phyloP scores from a whole-genome alignment of 2,888 invertebrate species.

The Tenthredo distinguenda region DNA sequence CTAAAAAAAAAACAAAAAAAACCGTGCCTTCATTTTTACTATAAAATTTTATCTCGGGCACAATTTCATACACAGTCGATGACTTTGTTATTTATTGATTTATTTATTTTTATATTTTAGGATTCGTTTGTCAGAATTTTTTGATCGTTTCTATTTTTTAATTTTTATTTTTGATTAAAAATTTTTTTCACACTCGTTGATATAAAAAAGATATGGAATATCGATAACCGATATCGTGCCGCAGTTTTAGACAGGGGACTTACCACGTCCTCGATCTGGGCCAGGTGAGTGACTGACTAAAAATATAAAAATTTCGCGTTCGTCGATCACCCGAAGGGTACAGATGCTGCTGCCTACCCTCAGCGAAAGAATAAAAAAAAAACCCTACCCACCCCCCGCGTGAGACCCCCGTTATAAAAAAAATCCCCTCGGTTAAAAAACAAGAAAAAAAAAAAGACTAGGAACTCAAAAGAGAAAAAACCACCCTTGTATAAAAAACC shows the following conservation, averaged over 20 bases:
- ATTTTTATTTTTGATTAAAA: not conserved
- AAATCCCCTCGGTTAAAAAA: constrained; percentile 62
- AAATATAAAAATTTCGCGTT: constrained; percentile 74
- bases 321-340: constrained; percentile 69
- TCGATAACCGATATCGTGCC: not conserved
- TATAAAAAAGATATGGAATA: not conserved
- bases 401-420: constrained; percentile 72
- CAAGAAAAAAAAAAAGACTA: not conserved
- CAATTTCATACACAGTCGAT: not conserved
- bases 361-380: constrained; percentile 65
- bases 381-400: constrained; percentile 58
- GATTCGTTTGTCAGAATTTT: not conserved
- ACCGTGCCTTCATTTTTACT: not conserved
- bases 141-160: not conserved
- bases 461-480: constrained; percentile 60
- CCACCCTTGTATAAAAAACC: constrained; percentile 76
- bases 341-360: constrained; percentile 72
- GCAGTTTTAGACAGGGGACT: constrained; percentile 59
- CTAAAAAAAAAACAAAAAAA: not conserved
- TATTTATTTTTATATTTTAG: not conserved
- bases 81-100: not conserved
- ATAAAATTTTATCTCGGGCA: not conserved
- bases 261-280: constrained; percentile 70
- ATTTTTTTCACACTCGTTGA: not conserved
- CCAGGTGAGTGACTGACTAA: constrained; percentile 77